A percentile compares a stretch with the other conserved stretches of the same genome.
Conservation (phyloP, 1,140 invertebrate genomes). For the Whitmania pigra region DNA sequence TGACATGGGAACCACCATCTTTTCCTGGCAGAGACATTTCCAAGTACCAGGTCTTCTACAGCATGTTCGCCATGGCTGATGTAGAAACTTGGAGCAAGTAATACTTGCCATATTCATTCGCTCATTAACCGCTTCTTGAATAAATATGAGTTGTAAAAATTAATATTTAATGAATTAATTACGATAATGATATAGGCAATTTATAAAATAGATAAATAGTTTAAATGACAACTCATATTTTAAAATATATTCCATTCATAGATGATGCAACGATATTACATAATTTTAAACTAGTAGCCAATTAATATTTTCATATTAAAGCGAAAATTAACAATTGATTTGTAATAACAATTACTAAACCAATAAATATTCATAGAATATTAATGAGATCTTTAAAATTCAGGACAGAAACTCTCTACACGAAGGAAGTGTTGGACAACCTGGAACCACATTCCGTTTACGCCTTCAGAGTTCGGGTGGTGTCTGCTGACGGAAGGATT, state of each 20-base stretch:
- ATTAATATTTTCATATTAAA: no score
- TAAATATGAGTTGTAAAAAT: background rate
- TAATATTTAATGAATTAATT: background rate
- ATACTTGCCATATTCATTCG: slow-evolving; percentile 16
- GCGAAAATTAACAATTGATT: no score
- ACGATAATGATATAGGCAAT: no score
- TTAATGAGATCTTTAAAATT: no score
- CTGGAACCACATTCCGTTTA: slow-evolving; percentile 81
- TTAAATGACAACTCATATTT: background rate
- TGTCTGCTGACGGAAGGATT: slow-evolving; percentile 33
- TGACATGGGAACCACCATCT: slow-evolving; percentile 80
- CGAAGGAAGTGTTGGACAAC: slow-evolving; percentile 61
- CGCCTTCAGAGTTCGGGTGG: slow-evolving; percentile 62
- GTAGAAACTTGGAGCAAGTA: slow-evolving; percentile 34
- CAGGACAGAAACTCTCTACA: slow-evolving; percentile 34
- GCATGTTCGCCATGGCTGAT: slow-evolving; percentile 31
- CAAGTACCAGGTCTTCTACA: slow-evolving; percentile 57
- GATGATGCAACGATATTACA: no score
- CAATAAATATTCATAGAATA: no score
- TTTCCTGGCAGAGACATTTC: slow-evolving; percentile 50
- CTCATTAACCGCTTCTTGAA: slow-evolving; percentile 13
- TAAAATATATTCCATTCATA: no score
- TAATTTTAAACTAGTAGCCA: no score
- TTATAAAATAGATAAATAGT: background rate
- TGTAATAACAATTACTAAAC: no score